Evolutionary conservation across 2,888 invertebrate species (phyloP).

Genomic region (Trilocha varians): DNA sequence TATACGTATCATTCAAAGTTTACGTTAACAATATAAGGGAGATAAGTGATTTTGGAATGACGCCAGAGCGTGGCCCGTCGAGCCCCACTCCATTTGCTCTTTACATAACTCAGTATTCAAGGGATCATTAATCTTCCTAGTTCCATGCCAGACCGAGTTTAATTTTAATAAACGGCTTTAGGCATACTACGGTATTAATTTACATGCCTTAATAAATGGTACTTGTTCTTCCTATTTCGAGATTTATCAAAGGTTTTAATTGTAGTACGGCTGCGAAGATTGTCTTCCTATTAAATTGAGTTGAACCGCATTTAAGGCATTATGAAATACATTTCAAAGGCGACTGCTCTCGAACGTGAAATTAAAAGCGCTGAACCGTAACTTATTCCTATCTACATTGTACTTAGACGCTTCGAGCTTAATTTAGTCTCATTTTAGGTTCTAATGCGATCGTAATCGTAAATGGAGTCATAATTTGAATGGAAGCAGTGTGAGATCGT

Average conservation of each 20-base stretch:
- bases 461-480: constrained; percentile 47
- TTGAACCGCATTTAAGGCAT: background rate
- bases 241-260: constrained; percentile 33
- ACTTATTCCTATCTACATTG: background rate
- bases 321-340: too few species aligned
- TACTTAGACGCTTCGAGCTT: constrained; percentile 6
- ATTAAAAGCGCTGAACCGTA: background rate
- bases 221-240: constrained; percentile 36
- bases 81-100: constrained; percentile 65
- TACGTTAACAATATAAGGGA: constrained; percentile 51
- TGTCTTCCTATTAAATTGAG: background rate
- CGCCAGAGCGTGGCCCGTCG: constrained; percentile 59
- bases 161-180: constrained; percentile 70
- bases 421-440: constrained; percentile 20
- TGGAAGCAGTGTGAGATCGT: constrained; percentile 40
- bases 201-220: constrained; percentile 52
- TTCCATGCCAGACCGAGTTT: constrained; percentile 65
- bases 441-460: constrained; percentile 31
- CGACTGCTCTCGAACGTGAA: background rate
- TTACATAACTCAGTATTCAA: constrained; percentile 71
- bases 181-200: constrained; percentile 57
- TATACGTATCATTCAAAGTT: constrained; percentile 22
- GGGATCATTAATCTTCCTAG: constrained; percentile 71
- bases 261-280: constrained; percentile 16
- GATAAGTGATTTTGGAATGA: constrained; percentile 69